phyloP scores from a whole-genome alignment of 1,140 invertebrate genomes.

The Chionoecetes opilio region DNA sequence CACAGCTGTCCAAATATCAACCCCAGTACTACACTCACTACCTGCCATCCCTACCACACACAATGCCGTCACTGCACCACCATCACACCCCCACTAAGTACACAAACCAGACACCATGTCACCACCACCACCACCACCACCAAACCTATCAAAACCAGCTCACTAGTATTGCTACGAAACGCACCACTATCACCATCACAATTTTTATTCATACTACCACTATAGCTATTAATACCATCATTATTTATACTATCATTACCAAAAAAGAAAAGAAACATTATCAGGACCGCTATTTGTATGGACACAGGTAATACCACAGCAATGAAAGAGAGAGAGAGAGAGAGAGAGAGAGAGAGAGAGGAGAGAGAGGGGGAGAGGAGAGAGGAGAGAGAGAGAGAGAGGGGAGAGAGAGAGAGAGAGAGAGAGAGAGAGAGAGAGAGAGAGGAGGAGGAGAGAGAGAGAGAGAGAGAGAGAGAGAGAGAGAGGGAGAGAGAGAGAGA shows the following conservation, averaged over 20 bases:
- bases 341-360: too few relatives aligned
- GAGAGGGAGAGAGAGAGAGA: too few relatives aligned
- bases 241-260: background rate
- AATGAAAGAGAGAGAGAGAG: too few relatives aligned
- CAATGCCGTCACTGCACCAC: background rate
- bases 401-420: too few relatives aligned
- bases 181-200: background rate
- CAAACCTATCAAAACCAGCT: background rate
- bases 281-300: too few relatives aligned
- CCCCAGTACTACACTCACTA: background rate
- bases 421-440: too few relatives aligned
- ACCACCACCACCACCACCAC: background rate
- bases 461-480: too few relatives aligned
- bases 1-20: background rate
- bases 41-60: constrained; percentile 4
- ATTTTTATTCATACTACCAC: background rate
- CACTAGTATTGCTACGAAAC: background rate
- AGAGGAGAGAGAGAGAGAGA: too few relatives aligned
- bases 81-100: background rate
- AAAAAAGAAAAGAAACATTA: too few relatives aligned
- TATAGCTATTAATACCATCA: background rate
- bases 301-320: too few relatives aligned
- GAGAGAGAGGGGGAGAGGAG: too few relatives aligned
- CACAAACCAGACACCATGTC: background rate
- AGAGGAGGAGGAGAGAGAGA: too few relatives aligned